A percentile compares a stretch with the other conserved stretches of the same genome.
These are phyloP conservation scores for Heteropelma amictum DNA, from an alignment of 2,888 invertebrate species.

Conservation along the genomic window DNA sequence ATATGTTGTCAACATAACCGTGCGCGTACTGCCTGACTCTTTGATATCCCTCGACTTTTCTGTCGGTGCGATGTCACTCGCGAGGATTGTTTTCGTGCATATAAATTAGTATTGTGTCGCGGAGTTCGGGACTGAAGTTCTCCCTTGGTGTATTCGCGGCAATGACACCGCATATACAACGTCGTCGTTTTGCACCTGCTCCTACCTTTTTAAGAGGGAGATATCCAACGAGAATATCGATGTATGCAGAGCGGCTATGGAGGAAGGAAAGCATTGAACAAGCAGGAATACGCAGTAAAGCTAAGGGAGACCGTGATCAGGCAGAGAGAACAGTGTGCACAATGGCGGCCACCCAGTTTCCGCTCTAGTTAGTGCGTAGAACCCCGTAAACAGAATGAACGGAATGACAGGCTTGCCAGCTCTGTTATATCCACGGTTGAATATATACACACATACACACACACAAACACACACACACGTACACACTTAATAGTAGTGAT, in stretches of 20 bases:
- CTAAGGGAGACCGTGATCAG: constrained; percentile 20
- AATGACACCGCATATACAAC: constrained; percentile 20
- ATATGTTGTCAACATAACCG: not conserved
- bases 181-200: constrained; percentile 65
- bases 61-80: not conserved
- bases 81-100: constrained; percentile 35
- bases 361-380: constrained; percentile 70
- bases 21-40: not conserved
- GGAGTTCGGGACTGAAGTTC: constrained; percentile 48
- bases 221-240: constrained; percentile 13
- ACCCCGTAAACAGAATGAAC: constrained; percentile 66
- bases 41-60: not conserved
- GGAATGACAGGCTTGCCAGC: constrained; percentile 64
- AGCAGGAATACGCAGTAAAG: not conserved
- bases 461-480: constrained; percentile 6
- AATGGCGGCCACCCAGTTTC: constrained; percentile 70
- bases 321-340: constrained; percentile 53
- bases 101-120: constrained; percentile 67
- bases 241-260: constrained; percentile 3
- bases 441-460: constrained; percentile 10
- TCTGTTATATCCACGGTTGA: constrained; percentile 12
- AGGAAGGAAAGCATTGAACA: constrained; percentile 1
- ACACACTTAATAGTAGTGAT: constrained; percentile 26
- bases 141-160: constrained; percentile 38
- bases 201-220: constrained; percentile 66